Base-by-base conservation (phyloP, 30 jellyfish, hydroid and myxozoan species). In the Sanderia malayensis region DNA sequence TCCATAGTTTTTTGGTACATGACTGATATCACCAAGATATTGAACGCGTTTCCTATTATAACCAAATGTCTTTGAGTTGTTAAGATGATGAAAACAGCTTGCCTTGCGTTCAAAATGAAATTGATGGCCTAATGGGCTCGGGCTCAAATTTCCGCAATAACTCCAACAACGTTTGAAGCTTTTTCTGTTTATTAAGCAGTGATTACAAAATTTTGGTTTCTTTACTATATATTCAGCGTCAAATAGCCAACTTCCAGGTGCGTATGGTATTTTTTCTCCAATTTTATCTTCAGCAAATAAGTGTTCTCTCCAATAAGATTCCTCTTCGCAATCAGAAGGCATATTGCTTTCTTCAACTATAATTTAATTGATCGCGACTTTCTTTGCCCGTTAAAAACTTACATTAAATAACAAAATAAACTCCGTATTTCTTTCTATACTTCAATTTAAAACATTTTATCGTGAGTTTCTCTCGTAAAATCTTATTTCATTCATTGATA, bases 291-390 rank as follows among this genome's bases (percentile, higher is more conserved):
- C 13, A 13, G 13, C 13, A 37, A 37, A 37, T 4, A 4, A 37
- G 52, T 37, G n/a, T 37, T 37, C 52, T 37, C 52, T 37, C 10
- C 52, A 4, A 49, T 28, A 25, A 62, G 29, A 29, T 17, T 58
- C 55, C 74, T 31, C 74, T 25, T 31, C 52, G 13, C 74, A 62
- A 23, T 23, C 57, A 25, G 74, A 62, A 62, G 74, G 52, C 74
- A 62, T 62, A 41, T 62, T 25, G 31, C 28, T 62, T 30, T 21
- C 4, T 33, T 17, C 21, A 31, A 0, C 27, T 49, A 15, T 49
- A 49, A 49, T 49, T 19, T 9, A 11, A 49, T n/a, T n/a, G n/a
- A n/a, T n/a, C n/a, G 64, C 64, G 64, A 49, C 64, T 49, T 49
- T 8, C 11, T 49, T 18, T 19, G 8, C 25, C 24, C 18, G 3